Evolutionary conservation across 2,113 vertebrate species (phyloP).

Genomic region (Channa argus): DNA sequence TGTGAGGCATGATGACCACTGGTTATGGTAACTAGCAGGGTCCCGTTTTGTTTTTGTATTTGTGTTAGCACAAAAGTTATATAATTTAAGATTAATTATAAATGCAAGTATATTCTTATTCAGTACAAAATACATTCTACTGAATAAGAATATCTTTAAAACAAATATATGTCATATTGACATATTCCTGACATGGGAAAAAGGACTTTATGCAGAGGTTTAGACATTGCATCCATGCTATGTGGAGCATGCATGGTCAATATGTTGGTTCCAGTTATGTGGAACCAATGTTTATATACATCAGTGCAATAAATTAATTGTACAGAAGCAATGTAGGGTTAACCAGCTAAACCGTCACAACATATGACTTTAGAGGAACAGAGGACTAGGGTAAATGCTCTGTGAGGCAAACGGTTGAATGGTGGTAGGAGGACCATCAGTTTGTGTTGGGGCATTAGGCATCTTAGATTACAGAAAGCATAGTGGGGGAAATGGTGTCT

Average conservation of each 20-base stretch:
- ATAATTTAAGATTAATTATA: background rate
- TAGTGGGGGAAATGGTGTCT: background rate
- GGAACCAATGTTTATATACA: background rate
- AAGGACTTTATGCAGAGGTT: slow-evolving; percentile 35
- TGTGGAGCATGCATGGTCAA: slow-evolving; percentile 26
- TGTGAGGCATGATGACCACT: slow-evolving; percentile 1
- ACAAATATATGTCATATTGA: background rate
- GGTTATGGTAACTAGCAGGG: slow-evolving; percentile 1
- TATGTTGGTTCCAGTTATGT: slow-evolving; percentile 19
- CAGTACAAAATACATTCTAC: too few species aligned
- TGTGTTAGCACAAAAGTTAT: background rate
- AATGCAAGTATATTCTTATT: background rate
- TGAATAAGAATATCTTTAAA: too few species aligned
- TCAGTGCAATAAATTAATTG: slow-evolving; percentile 54
- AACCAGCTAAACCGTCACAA: slow-evolving; percentile 28
- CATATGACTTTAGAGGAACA: slow-evolving; percentile 35
- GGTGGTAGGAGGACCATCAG: slow-evolving; percentile 14
- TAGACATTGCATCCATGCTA: slow-evolving; percentile 12
- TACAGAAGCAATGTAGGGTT: slow-evolving; percentile 28
- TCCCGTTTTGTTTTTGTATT: background rate
- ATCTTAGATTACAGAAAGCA: slow-evolving; percentile 1
- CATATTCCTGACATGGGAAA: background rate
- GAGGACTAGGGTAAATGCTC: slow-evolving; percentile 45
- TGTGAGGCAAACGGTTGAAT: slow-evolving; percentile 63
- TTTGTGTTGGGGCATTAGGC: slow-evolving; percentile 17